A percentile compares a stretch with the other conserved stretches of the same genome.
These are phyloP conservation scores for Dryobota labecula DNA, from an alignment of 2,888 invertebrate species.

Conservation along the genomic window DNA sequence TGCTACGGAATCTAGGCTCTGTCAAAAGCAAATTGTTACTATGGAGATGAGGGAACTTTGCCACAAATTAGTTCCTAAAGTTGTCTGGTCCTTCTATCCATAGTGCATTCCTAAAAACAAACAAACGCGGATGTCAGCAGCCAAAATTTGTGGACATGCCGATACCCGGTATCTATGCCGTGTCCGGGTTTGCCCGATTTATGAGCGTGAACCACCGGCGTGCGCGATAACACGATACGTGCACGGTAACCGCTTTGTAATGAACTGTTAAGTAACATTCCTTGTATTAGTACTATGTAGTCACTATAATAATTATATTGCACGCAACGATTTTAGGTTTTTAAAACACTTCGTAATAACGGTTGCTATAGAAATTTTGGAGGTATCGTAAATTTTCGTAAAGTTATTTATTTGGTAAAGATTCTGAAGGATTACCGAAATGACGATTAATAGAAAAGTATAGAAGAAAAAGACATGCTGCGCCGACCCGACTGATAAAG, in stretches of 20 bases:
- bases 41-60: neutral
- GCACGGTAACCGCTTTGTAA: conserved; percentile 58
- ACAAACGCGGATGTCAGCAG: conserved; percentile 38
- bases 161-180: conserved; percentile 50
- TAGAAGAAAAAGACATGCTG: neutral
- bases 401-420: neutral
- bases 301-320: neutral
- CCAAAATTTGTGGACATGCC: conserved; percentile 56
- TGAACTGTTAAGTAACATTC: conserved; percentile 40
- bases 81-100: neutral
- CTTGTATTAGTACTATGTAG: conserved; percentile 4
- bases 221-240: conserved; percentile 49
- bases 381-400: neutral
- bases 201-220: conserved; percentile 47
- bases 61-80: neutral
- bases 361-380: neutral
- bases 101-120: conserved; percentile 34
- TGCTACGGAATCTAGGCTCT: neutral
- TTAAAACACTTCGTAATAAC: neutral
- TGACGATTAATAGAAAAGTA: neutral
- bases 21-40: neutral
- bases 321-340: neutral
- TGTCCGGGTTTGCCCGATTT: conserved; percentile 59
- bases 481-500: neutral
- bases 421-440: neutral